Percentiles rank a stretch among this genome's conserved stretches.
phyloP scores from a whole-genome alignment of 2,113 vertebrate genomes.

The Eptesicus fuscus region DNA sequence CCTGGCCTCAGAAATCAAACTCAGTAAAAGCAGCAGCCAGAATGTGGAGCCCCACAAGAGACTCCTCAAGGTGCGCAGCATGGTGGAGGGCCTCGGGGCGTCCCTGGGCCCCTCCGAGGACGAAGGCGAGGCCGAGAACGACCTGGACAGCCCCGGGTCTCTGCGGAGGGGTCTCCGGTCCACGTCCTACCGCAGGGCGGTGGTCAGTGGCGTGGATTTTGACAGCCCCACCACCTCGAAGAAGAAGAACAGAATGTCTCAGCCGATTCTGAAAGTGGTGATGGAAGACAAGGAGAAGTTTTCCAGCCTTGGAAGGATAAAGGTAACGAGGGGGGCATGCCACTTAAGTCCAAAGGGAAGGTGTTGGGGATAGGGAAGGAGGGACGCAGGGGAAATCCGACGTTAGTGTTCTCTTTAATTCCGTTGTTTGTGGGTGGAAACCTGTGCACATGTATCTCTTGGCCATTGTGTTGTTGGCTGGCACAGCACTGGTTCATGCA shows the following conservation, averaged over 20 bases:
- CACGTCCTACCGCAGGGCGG: constrained; percentile 94
- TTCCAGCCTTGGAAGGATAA: constrained; percentile 83
- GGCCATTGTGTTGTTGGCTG: not conserved
- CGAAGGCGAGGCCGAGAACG: constrained; percentile 79
- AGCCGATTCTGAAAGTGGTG: constrained; percentile 82
- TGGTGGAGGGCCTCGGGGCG: constrained; percentile 86
- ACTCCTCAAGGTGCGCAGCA: constrained; percentile 85
- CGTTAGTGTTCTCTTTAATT: not conserved
- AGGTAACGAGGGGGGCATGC: constrained; percentile 71
- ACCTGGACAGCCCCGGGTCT: constrained; percentile 82
- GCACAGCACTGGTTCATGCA: not conserved
- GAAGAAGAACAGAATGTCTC: constrained; percentile 85
- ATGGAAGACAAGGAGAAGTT: constrained; percentile 84
- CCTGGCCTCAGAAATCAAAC: constrained; percentile 83
- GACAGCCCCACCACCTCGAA: constrained; percentile 77
- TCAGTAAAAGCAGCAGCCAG: constrained; percentile 62
- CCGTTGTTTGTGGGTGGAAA: not conserved
- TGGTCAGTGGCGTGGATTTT: constrained; percentile 90
- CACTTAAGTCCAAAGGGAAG: not conserved
- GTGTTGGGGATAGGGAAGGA: not conserved
- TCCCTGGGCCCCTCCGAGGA: constrained; percentile 73
- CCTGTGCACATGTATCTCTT: not conserved
- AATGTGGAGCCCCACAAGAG: constrained; percentile 79
- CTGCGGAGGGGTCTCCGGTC: constrained; percentile 90
- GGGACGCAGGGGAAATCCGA: not conserved